A percentile compares a stretch with the other conserved stretches of the same genome.
phyloP scores from a whole-genome alignment of 2,888 invertebrate genomes.

The Zonitis immaculata region DNA sequence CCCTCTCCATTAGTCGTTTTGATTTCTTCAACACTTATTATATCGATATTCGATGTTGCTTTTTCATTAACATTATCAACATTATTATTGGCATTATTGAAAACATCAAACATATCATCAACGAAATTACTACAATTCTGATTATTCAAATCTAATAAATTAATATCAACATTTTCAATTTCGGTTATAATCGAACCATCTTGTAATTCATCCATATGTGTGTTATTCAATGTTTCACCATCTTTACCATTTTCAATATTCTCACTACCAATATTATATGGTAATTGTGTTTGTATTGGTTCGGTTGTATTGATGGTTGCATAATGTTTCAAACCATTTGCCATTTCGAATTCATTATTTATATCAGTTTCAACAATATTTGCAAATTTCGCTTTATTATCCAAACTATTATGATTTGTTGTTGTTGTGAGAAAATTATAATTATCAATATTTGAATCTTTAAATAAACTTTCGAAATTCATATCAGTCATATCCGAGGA shows the following conservation, averaged over 20 bases:
- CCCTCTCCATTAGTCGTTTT: slow-evolving; percentile 4
- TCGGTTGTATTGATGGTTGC: slow-evolving; percentile 48
- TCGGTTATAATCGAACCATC: slow-evolving; percentile 47
- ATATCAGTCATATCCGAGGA: slow-evolving; percentile 1
- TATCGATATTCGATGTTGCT: slow-evolving; percentile 30
- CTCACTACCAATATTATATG: slow-evolving; percentile 47
- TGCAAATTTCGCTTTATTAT: slow-evolving; percentile 35
- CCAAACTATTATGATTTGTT: background rate
- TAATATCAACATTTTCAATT: slow-evolving; percentile 45
- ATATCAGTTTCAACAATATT: slow-evolving; percentile 41
- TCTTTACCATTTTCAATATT: slow-evolving; percentile 44
- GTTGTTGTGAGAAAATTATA: slow-evolving; percentile 20
- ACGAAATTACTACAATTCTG: slow-evolving; percentile 30
- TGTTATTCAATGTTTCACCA: slow-evolving; percentile 43
- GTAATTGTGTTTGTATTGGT: slow-evolving; percentile 44
- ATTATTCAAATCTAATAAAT: slow-evolving; percentile 39
- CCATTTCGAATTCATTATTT: slow-evolving; percentile 41
- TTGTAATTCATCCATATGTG: slow-evolving; percentile 40
- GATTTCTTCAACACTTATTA: slow-evolving; percentile 34
- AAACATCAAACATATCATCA: slow-evolving; percentile 30
- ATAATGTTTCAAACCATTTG: slow-evolving; percentile 46
- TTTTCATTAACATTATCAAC: slow-evolving; percentile 10
- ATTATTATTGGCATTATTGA: slow-evolving; percentile 6
- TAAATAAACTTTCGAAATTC: slow-evolving; percentile 30
- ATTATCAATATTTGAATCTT: slow-evolving; percentile 22